Base-by-base conservation (phyloP, 2,113 vertebrate genomes). In the Daphoenositta chrysoptera region DNA sequence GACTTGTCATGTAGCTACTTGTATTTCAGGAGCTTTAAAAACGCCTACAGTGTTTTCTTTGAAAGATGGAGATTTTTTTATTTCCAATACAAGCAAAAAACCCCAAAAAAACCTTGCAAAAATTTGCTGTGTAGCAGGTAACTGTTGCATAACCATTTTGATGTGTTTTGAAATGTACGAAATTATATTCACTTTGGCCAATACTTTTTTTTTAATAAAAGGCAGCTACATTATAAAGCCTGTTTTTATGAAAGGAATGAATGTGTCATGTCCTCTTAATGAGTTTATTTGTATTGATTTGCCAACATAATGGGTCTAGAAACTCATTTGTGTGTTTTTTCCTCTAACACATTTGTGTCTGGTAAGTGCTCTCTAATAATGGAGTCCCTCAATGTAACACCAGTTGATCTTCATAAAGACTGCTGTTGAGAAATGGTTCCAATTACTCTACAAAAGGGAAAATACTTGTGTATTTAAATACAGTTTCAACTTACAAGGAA, bases 381-480 rank as follows among this genome's bases (percentile, higher is more conserved):
- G 18, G 24, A 31, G 4, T 93, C 64, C 16, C 20, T 60, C 27
- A 28, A 3, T 1, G 0, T 53, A 47, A 35, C 1, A 1, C 18
- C 20, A 17, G 51, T 35, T 17, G 33, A 5, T 47, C 27, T 71
- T 87, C 24, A 21, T 69, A n/a, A 87, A 77, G 28, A 35, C 5
- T 56, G 15, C 18, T 72, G 7, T 23, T 73, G 24, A 65, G 53
- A 84, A 84, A 44, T 30, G 1, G 6, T 69, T 90, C 33, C 1
- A 44, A 2, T 37, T 72, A 30, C 19, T 48, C 24, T 51, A 20
- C 31, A 16, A 48, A 83, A 71, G 6, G 13, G 39, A 50, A 76
- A 76, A 50, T 31, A 80, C 31, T 28, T 45, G 3, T 44, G 8
- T 47, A 15, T 91, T 89, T 91, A 71, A 54, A 71, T 50, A 44